Conservation (phyloP, 2,888 invertebrate genomes). For the Plagodis pulveraria region DNA sequence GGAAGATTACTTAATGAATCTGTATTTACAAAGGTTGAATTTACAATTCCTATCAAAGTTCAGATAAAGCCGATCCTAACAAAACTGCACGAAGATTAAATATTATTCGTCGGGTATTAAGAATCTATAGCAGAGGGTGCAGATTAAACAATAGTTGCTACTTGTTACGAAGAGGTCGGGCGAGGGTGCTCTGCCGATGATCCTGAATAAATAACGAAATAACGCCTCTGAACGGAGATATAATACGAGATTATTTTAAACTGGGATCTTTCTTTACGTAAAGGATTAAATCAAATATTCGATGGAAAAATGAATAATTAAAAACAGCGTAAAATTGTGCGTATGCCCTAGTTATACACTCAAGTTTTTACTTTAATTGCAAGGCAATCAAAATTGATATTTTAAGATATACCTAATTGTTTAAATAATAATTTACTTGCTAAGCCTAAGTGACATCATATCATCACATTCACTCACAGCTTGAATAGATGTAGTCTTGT, state of each 20-base stretch:
- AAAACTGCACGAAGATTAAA: constrained; percentile 15
- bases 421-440: too few species aligned
- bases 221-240: constrained; percentile 51
- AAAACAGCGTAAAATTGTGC: too few species aligned
- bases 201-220: constrained; percentile 58
- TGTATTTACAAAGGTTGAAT: too few species aligned
- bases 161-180: constrained; percentile 1
- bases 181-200: constrained; percentile 16
- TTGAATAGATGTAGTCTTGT: too few species aligned
- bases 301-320: too few species aligned
- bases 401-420: too few species aligned
- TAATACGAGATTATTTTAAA: constrained; percentile 55
- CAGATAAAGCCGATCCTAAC: constrained; percentile 1
- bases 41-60: constrained; percentile 1
- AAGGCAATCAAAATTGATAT: too few species aligned
- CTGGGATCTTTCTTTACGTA: constrained; percentile 3
- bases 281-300: constrained; percentile 7
- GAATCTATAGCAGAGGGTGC: constrained; percentile 4
- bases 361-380: too few species aligned
- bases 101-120: constrained; percentile 15
- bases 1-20: too few species aligned
- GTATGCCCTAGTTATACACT: too few species aligned
- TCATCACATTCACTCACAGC: too few species aligned
- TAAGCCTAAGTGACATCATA: too few species aligned
- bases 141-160: neutral